phyloP scores from a whole-genome alignment of 2,113 vertebrate genomes.

The Nyctibius bracteatus region DNA sequence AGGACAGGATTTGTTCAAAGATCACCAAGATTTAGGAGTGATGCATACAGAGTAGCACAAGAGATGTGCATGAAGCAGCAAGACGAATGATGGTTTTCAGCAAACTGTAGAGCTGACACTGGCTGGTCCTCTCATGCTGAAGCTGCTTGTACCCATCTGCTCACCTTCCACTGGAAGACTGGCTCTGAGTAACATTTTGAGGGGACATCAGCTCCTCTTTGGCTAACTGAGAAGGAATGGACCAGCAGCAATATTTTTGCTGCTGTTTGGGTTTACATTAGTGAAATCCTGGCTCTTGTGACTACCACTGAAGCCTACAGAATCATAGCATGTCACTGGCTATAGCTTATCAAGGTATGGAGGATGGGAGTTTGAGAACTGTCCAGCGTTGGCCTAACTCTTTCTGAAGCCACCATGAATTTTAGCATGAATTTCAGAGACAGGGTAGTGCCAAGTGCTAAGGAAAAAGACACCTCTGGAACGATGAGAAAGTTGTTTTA shows the following conservation, averaged over 20 bases:
- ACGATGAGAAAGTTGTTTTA: neutral
- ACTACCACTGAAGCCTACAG: neutral
- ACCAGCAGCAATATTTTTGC: neutral
- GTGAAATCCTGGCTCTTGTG: neutral
- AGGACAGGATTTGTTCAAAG: neutral
- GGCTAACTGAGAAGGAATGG: neutral
- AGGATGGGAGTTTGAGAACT: neutral
- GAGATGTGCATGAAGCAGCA: neutral
- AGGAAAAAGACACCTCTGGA: neutral
- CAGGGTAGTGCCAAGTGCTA: neutral
- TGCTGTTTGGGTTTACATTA: neutral
- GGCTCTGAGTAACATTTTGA: neutral
- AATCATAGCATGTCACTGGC: neutral
- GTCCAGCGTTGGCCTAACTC: accelerated
- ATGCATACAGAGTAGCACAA: neutral
- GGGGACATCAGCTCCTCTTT: neutral
- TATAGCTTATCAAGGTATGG: neutral
- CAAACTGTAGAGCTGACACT: neutral
- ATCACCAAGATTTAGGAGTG: neutral
- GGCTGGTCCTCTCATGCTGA: neutral
- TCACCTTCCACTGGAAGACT: neutral
- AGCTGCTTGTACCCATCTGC: neutral
- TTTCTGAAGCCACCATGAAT: neutral
- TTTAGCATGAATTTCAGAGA: neutral
- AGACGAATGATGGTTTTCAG: neutral